A percentile compares a stretch with the other conserved stretches of the same genome.
phyloP scores from a whole-genome alignment of 2,888 invertebrate genomes.

The Cataglyphis livida region DNA sequence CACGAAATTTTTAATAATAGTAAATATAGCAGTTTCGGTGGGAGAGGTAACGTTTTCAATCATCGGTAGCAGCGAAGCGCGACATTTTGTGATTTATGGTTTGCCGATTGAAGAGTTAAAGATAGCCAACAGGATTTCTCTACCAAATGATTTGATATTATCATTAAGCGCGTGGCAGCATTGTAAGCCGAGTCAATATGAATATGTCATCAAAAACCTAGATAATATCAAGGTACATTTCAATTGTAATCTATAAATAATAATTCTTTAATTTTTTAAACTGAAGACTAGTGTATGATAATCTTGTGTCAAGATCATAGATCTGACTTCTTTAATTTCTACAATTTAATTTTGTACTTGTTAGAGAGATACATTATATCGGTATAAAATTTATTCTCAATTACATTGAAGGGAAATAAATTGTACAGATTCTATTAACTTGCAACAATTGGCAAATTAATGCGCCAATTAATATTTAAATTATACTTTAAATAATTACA shows the following conservation, averaged over 20 bases:
- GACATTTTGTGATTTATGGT: constrained; percentile 87
- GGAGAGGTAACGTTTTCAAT: constrained; percentile 88
- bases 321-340: not conserved
- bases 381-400: not conserved
- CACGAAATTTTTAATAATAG: constrained; percentile 71
- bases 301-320: too few species aligned
- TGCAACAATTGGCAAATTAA: not conserved
- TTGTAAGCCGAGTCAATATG: constrained; percentile 87
- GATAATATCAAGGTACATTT: constrained; percentile 85
- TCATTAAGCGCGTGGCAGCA: constrained; percentile 88
- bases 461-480: not conserved
- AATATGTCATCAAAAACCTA: constrained; percentile 80
- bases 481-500: not conserved
- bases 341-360: not conserved
- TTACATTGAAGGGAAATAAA: not conserved
- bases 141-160: constrained; percentile 87
- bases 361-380: not conserved
- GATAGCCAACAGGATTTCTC: constrained; percentile 86
- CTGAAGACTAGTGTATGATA: not conserved
- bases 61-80: constrained; percentile 87
- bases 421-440: not conserved
- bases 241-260: not conserved
- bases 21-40: constrained; percentile 88
- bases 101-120: constrained; percentile 87
- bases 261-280: not conserved